A percentile compares a stretch with the other conserved stretches of the same genome.
phyloP scores from a whole-genome alignment of 2,113 vertebrate genomes.

The Verasper variegatus region DNA sequence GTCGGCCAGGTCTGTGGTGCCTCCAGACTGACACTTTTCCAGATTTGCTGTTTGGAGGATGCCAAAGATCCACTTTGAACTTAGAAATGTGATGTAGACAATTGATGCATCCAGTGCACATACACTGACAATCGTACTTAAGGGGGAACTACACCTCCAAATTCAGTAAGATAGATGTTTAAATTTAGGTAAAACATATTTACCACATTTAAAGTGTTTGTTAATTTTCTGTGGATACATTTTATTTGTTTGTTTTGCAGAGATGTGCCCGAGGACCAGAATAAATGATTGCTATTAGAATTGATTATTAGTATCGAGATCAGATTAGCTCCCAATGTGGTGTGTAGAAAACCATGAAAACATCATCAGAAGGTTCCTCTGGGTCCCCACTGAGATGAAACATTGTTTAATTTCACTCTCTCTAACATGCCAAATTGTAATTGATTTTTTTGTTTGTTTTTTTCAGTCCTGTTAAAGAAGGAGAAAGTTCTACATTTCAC shows the following conservation, averaged over 20 bases:
- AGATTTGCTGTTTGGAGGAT: no score
- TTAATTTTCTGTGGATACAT: background rate
- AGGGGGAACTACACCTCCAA: no score
- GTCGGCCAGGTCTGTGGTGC: no score
- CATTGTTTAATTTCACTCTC: slow-evolving; percentile 26
- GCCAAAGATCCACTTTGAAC: no score
- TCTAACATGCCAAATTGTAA: background rate
- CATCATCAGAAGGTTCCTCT: background rate
- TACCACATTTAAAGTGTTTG: background rate
- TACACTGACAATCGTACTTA: no score
- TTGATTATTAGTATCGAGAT: slow-evolving; percentile 18
- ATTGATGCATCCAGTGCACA: no score
- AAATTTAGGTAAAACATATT: background rate
- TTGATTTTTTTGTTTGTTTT: no score
- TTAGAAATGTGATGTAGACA: no score
- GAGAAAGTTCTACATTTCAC: no score
- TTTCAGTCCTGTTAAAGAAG: no score
- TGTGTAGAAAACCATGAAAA: background rate
- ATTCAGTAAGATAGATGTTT: background rate
- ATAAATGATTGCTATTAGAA: slow-evolving; percentile 9
- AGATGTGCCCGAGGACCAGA: background rate
- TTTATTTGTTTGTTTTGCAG: slow-evolving; percentile 20
- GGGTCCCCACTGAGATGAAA: slow-evolving; percentile 12
- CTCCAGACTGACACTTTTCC: no score
- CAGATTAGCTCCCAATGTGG: background rate